Evolutionary conservation across 2,113 vertebrate species (phyloP).

Genomic region (Scytalopus superciliaris): DNA sequence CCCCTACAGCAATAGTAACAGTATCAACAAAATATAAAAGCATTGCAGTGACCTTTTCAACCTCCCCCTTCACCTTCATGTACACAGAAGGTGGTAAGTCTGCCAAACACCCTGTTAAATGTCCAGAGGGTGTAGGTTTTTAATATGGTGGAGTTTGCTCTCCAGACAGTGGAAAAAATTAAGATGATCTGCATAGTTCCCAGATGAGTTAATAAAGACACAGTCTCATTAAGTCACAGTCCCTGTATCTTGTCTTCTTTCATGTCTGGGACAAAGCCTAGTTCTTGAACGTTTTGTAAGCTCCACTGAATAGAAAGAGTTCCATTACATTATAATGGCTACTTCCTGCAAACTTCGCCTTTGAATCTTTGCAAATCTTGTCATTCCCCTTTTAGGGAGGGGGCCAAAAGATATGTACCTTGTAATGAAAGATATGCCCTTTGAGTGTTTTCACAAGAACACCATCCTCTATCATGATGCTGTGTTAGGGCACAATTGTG

Average conservation of each 20-base stretch:
- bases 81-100: background rate
- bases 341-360: slow-evolving; percentile 23
- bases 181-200: background rate
- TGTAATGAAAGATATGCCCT: slow-evolving; percentile 34
- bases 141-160: background rate
- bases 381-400: background rate
- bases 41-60: background rate
- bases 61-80: background rate
- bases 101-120: background rate
- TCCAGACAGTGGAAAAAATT: background rate
- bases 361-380: slow-evolving; percentile 25
- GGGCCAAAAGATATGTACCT: background rate
- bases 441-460: slow-evolving; percentile 26
- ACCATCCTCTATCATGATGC: background rate
- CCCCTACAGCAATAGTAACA: background rate
- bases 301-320: background rate
- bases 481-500: background rate
- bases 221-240: background rate
- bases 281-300: background rate
- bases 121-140: background rate
- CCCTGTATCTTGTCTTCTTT: background rate
- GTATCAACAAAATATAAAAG: background rate
- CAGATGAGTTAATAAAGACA: background rate
- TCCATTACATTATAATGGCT: slow-evolving; percentile 11
- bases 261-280: background rate